Percentiles rank a stretch among this genome's conserved stretches.
phyloP scores from a whole-genome alignment of 2,113 vertebrate species.

The Shinisaurus crocodilurus region DNA sequence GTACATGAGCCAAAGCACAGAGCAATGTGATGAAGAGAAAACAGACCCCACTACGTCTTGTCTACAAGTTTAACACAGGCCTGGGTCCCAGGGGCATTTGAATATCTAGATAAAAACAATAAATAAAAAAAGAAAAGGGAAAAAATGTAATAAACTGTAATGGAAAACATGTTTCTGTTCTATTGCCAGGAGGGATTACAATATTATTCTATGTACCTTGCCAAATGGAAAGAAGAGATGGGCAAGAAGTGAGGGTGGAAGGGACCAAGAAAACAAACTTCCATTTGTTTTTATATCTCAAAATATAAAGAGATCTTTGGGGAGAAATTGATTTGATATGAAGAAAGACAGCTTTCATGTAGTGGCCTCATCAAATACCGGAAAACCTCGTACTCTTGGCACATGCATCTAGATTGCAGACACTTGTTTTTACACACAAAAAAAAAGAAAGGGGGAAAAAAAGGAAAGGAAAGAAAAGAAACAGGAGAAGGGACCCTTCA shows the following conservation, averaged over 20 bases:
- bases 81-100: constrained; percentile 34
- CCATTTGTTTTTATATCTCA: constrained; percentile 37
- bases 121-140: constrained; percentile 21
- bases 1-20: background rate
- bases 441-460: too few relatives aligned
- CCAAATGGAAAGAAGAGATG: constrained; percentile 46
- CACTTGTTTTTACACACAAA: background rate
- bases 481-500: background rate
- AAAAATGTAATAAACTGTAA: constrained; percentile 65
- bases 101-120: constrained; percentile 47
- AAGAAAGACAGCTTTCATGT: constrained; percentile 29
- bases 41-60: constrained; percentile 36
- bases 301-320: background rate
- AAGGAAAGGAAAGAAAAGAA: accelerated
- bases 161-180: constrained; percentile 60
- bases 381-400: constrained; percentile 23
- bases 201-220: constrained; percentile 40
- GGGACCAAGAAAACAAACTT: constrained; percentile 19
- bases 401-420: background rate
- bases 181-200: constrained; percentile 59
- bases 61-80: constrained; percentile 49
- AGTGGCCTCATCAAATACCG: constrained; percentile 14
- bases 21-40: constrained; percentile 37
- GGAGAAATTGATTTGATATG: constrained; percentile 9
- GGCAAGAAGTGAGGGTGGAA: background rate